These are phyloP conservation scores for Scaptomyza tumidula DNA, from an alignment of 2,888 invertebrate genomes.

Conservation along the genomic window DNA sequence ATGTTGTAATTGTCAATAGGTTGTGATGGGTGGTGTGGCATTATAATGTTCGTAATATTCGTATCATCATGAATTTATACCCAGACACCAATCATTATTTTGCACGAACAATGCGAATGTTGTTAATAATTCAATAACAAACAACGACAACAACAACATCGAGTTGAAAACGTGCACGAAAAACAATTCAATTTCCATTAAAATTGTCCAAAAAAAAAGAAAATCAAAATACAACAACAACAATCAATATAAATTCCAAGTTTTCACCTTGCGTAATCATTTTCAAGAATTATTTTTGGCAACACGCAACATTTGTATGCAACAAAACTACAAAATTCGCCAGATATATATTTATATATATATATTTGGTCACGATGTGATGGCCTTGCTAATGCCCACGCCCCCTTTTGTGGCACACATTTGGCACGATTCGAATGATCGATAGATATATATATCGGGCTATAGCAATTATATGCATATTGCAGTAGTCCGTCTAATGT, in stretches of 20 bases:
- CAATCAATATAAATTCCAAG: constrained; percentile 4
- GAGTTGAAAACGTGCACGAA: constrained; percentile 53
- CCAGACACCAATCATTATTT: constrained; percentile 68
- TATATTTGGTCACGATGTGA: constrained; percentile 23
- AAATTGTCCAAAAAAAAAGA: constrained; percentile 42
- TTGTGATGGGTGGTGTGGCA: constrained; percentile 10
- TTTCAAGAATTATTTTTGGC: constrained; percentile 53
- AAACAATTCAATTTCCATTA: constrained; percentile 47
- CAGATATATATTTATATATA: constrained; percentile 28
- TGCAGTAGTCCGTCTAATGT: constrained; percentile 29
- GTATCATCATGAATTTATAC: constrained; percentile 62
- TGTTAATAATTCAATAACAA: constrained; percentile 68
- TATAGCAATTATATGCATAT: constrained; percentile 66
- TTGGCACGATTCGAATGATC: constrained; percentile 61
- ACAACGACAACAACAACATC: constrained; percentile 43
- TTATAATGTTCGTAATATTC: constrained; percentile 31
- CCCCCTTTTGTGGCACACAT: constrained; percentile 65
- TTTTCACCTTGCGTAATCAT: constrained; percentile 58
- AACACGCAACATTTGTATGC: constrained; percentile 41
- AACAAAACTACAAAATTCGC: constrained; percentile 23
- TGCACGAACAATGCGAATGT: constrained; percentile 60
- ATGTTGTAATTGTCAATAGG: constrained; percentile 72
- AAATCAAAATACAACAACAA: constrained; percentile 26
- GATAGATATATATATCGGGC: constrained; percentile 50
- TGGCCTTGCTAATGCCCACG: constrained; percentile 45